Evolutionary conservation across 2,113 vertebrate species (phyloP).

Genomic region (Tychaedon coryphoeus): DNA sequence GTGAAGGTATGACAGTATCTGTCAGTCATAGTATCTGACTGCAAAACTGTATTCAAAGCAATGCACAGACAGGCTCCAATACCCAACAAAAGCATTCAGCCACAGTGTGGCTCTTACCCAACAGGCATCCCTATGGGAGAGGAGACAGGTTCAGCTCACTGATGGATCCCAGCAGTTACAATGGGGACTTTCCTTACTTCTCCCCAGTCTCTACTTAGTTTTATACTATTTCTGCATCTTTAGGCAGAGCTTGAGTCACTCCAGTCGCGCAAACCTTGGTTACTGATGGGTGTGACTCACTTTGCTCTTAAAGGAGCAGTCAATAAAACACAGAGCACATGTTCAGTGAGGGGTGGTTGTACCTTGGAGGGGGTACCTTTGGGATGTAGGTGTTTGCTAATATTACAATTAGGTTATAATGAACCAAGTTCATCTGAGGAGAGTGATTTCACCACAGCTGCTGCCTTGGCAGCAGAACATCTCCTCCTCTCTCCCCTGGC

Average conservation of each 20-base stretch:
- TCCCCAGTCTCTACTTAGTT: neutral
- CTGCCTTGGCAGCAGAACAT: neutral
- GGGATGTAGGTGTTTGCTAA: neutral
- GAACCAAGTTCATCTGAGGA: neutral
- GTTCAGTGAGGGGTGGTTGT: too few species aligned
- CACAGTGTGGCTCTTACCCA: neutral
- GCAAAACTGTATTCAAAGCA: neutral
- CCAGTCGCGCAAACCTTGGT: neutral
- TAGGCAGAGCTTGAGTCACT: neutral
- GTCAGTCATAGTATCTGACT: neutral
- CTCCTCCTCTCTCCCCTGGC: neutral
- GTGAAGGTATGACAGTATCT: neutral
- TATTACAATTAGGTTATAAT: neutral
- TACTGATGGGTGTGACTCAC: neutral
- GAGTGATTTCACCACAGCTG: neutral
- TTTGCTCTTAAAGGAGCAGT: neutral
- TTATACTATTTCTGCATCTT: neutral
- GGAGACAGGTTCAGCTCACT: neutral
- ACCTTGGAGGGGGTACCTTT: neutral
- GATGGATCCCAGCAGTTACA: neutral
- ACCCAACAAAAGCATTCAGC: neutral
- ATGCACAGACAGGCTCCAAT: neutral
- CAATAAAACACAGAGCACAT: neutral
- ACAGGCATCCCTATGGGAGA: neutral
- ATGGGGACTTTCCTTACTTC: neutral